Percentiles rank a stretch among this genome's conserved stretches.
Conservation (phyloP, 2,113 vertebrate species). For the Megatriorchis doriae region DNA sequence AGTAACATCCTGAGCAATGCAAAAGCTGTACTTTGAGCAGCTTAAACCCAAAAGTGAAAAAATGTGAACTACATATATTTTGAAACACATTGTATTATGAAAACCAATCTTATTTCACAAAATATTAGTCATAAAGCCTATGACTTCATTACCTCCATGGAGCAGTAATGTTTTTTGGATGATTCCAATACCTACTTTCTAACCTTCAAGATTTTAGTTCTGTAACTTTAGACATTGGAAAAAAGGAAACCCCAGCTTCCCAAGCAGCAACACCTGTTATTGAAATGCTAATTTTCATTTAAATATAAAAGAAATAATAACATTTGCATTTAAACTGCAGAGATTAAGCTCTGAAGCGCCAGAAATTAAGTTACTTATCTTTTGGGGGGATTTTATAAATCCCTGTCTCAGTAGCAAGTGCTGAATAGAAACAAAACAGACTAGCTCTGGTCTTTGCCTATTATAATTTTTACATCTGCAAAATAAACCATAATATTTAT, state of each 20-base stretch:
- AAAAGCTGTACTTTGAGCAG: neutral
- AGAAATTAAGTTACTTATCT: slow-evolving; percentile 34
- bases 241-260: neutral
- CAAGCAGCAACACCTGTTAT: neutral
- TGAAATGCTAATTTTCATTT: slow-evolving; percentile 2
- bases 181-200: neutral
- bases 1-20: neutral
- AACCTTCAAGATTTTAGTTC: neutral
- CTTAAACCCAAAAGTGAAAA: neutral
- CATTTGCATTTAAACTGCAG: slow-evolving; percentile 13
- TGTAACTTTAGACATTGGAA: neutral
- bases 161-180: neutral
- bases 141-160: neutral
- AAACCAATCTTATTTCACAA: neutral
- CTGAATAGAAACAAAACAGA: neutral
- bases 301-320: slow-evolving; percentile 17
- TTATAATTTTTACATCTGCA: neutral
- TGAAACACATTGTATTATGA: neutral
- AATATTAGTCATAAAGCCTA: neutral
- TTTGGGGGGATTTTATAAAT: slow-evolving; percentile 25
- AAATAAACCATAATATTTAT: neutral
- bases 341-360: neutral
- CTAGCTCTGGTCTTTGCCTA: neutral
- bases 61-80: neutral
- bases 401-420: neutral